Conservation (phyloP, 2,113 vertebrate genomes). For the Lota lota region DNA sequence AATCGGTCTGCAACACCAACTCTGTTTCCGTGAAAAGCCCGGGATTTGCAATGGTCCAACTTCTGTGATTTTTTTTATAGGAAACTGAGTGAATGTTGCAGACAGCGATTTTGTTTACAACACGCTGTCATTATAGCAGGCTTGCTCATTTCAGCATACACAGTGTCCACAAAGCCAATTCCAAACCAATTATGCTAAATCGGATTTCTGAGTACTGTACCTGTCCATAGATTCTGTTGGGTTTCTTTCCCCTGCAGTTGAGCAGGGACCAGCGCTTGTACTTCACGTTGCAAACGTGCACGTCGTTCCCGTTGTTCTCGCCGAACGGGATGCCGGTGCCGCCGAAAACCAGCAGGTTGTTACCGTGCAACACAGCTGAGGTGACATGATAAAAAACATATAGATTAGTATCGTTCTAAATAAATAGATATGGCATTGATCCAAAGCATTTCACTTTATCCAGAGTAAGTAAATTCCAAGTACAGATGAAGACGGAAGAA, state of each 20-base stretch:
- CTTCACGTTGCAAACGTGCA: conserved; percentile 96
- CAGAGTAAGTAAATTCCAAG: background rate
- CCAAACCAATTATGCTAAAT: background rate
- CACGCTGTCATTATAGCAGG: too few species aligned
- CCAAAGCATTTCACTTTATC: too few species aligned
- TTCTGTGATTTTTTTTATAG: too few species aligned
- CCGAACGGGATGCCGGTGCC: conserved; percentile 97
- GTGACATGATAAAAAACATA: conserved; percentile 1
- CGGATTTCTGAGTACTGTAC: conserved; percentile 54
- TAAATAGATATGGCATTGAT: background rate
- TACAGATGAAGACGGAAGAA: too few species aligned
- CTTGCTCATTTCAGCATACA: background rate
- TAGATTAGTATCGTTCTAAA: background rate
- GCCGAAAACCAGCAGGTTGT: conserved; percentile 95
- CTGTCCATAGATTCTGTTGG: conserved; percentile 96
- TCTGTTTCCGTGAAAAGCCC: too few species aligned
- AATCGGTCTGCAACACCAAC: too few species aligned
- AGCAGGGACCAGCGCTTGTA: conserved; percentile 95
- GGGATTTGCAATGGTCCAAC: too few species aligned
- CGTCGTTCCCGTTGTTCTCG: conserved; percentile 94
- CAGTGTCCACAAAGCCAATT: background rate
- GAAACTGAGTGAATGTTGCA: too few species aligned
- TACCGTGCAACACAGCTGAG: conserved; percentile 91
- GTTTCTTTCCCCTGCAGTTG: conserved; percentile 94
- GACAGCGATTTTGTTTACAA: too few species aligned